A percentile compares a stretch with the other conserved stretches of the same genome.
Evolutionary conservation across 1,140 invertebrate genomes (phyloP).

Genomic region (Aleiodes sp.): DNA sequence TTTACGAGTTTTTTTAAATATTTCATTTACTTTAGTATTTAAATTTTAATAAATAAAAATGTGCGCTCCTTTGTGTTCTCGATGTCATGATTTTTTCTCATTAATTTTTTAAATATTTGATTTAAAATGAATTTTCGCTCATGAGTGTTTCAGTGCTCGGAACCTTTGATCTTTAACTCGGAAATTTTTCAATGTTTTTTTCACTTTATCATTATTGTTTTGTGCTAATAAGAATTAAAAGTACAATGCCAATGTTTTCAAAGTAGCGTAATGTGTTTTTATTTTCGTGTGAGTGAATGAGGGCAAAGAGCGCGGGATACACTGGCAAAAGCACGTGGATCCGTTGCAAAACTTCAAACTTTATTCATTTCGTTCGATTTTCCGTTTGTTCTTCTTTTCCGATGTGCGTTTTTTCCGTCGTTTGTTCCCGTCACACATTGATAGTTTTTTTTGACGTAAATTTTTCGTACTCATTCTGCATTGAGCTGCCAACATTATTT

Average conservation of each 20-base stretch:
- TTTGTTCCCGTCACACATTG: neutral
- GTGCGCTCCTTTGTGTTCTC: neutral
- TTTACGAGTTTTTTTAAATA: constrained; percentile 41
- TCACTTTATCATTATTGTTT: too few relatives aligned
- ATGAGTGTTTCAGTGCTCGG: neutral
- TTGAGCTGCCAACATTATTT: neutral
- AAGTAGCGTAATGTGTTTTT: neutral
- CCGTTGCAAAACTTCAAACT: neutral
- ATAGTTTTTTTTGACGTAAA: neutral
- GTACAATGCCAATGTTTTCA: neutral
- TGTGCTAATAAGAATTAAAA: too few relatives aligned
- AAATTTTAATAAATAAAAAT: neutral
- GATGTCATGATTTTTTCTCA: neutral
- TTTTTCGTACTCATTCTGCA: neutral
- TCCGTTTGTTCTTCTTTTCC: too few relatives aligned
- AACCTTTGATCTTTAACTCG: neutral
- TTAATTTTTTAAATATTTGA: neutral
- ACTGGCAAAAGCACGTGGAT: constrained; percentile 2
- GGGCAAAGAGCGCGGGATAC: neutral
- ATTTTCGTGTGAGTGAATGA: neutral
- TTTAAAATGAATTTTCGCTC: neutral
- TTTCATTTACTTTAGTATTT: neutral
- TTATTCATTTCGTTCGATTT: too few relatives aligned
- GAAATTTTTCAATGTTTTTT: neutral
- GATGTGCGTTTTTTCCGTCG: neutral